Evolutionary conservation across 2,113 vertebrate species (phyloP), one percentile per base, ranked within the genome.

Genomic region (Pachycephala philippinensis): DNA sequence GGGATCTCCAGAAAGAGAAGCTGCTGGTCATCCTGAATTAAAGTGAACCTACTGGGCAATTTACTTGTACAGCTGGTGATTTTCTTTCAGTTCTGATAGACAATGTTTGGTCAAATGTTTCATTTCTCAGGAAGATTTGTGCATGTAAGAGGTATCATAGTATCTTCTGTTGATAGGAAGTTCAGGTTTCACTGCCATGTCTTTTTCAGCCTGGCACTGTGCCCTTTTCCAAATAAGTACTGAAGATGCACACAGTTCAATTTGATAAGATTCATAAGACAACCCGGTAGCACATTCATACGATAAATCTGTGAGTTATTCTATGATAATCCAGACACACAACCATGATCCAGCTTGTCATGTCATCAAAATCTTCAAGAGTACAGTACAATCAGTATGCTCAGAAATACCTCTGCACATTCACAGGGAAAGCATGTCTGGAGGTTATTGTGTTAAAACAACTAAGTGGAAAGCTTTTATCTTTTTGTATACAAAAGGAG

Each of bases 111-210:
- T 56, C 31, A 93, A 49, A 39, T 10, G 27, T 40, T 89, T 45
- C 1, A 44, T 31, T 65, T 81, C 64, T 56, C 47, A 45, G 12
- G 8, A 66, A 61, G 31, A 61, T 28, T 53, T 60, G 37, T 4
- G 1, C 21, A 42, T 4, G 3, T 22, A 44, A 42, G 13, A 86
- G 18, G 47, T 31, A 40, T 4, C 6, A 39, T 4, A 4, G 2
- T 15, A 40, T 13, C 18, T 60, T 66, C 26, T 35, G 8, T 3
- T 57, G 9, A 8, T 47, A 87, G 5, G 2, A 68, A 74, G 30
- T 39, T 66, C 8, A 30, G 13, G 18, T 68, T 90, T 71, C 26
- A 33, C 9, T 13, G 30, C 68, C 52, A 27, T 39, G 59, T 49
- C 23, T 20, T 40, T 56, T 87, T 33, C 53, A 89, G 57, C 7